Evolutionary conservation across 2,888 invertebrate genomes (phyloP).

Genomic region (Torymus aiolomorphi): DNA sequence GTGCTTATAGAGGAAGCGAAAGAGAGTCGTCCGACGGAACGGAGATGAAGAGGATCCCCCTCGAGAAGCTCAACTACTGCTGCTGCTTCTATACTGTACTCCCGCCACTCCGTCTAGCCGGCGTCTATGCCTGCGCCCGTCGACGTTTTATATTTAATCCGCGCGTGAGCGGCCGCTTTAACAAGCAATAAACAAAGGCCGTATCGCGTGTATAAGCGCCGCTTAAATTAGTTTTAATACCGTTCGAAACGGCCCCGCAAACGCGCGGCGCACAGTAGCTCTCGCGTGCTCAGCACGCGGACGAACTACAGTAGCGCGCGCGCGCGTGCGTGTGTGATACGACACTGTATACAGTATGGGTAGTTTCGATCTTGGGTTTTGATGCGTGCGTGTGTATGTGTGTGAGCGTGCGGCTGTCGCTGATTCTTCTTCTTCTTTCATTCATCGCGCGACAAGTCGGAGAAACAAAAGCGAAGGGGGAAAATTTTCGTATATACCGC

Average conservation of each 20-base stretch:
- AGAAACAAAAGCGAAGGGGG: background rate
- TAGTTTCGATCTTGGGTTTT: no score
- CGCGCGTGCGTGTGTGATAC: background rate
- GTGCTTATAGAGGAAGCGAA: background rate
- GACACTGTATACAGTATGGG: background rate
- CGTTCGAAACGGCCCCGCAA: conserved; percentile 53
- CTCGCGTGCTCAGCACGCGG: no score
- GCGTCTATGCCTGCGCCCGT: conserved; percentile 69
- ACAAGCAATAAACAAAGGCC: conserved; percentile 75
- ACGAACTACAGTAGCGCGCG: no score
- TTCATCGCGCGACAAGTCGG: background rate
- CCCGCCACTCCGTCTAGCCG: conserved; percentile 74
- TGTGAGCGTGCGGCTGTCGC: background rate
- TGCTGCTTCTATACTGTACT: no score
- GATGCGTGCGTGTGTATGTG: background rate
- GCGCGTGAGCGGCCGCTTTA: conserved; percentile 65
- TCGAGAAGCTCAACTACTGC: background rate
- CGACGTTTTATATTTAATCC: conserved; percentile 76
- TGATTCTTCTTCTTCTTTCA: no score
- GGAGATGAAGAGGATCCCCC: background rate
- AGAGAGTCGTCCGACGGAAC: background rate
- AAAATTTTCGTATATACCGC: background rate
- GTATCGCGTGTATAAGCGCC: conserved; percentile 68
- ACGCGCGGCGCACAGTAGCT: background rate
- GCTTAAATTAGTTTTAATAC: conserved; percentile 75